Evolutionary conservation across 2,888 invertebrate genomes (phyloP), one percentile per base, ranked within the genome.

Genomic region (Galeopsomyia nigrocyanea): DNA sequence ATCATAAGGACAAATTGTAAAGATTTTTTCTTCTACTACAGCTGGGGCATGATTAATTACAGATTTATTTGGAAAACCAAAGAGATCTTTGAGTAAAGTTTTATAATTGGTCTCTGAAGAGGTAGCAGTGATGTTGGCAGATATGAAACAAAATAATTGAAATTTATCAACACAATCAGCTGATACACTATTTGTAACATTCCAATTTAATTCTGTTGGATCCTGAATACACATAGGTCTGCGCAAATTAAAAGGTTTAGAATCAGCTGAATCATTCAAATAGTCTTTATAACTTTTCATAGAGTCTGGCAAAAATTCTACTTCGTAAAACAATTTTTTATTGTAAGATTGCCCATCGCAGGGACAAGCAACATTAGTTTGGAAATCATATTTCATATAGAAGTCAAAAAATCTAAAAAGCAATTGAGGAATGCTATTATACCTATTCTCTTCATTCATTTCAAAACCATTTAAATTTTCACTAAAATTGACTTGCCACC

Each of bases 321-420:
- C 61, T 0, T 86, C 81, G 0, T 77, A 63, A 78, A 90, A 89
- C 53, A 82, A 77, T 0, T 76, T 74, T 78, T 86, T 87, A 2
- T 80, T 76, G 10, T 92, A 56, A 0, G 87, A 78, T 22, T 78
- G 78, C 0, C 93, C 94, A 31, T 91, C 82, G 78, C 88, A 90
- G 0, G 94, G 91, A 72, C 92, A 91, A 16, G 94, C 88, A 0
- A 92, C 86, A 31, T 87, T 80, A 0, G 87, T 83, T 0, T 87
- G 86, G 78, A 91, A 93, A 75, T 92, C 87, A 79, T 92, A 93
- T 2, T 82, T 80, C 0, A 87, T 80, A 82, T 92, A 94, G 81
- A 90, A 93, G 21, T 88, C 81, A 80, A 93, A 94, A 84, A 95
- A 94, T 0, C 90, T 91, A 1, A 87, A 86, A 3, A 94, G 82